Base-by-base conservation (phyloP, 2,797 vertebrate species). In the Squalus acanthias region DNA sequence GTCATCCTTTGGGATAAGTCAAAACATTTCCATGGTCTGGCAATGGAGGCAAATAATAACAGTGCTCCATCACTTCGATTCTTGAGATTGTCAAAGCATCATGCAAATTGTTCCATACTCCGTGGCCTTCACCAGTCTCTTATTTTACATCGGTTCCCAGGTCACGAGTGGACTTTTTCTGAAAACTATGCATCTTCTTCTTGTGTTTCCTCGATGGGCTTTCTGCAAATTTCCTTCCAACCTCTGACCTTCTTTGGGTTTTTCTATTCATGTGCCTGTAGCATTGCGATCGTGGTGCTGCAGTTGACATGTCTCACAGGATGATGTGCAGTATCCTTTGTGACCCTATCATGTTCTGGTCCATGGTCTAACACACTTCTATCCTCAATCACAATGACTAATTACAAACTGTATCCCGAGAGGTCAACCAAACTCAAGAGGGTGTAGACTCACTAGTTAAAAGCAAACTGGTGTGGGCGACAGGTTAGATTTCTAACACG, bases 41-140 rank as follows among this genome's bases (percentile, higher is more conserved):
- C 50, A 53, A 53, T 0, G 3, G 50, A 53, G 70, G 69, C 12
- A 70, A 95, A 74, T 95, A 57, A 74, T 95, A 95, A 17, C 2
- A 76, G 50, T 46, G 50, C 29, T 95, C 69, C 94, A 95, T 76
- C 94, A 95, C 94, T 95, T 74, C 33, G 29, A 57, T 76, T n/a
- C 94, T 76, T 29, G 15, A 50, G 72, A 76, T 76, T 74, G 70
- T 95, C 94, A 76, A 95, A 57, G 94, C 94, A 53, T 24, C 13
- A 1, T 60, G 46, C 46, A 74, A 74, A 74, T 76, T 76, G 69
- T n/a, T 46, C 65, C 17, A 39, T 20, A 20, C n/a, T 7, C 70
- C 72, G 70, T 17, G 24, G 69, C 69, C 60, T 57, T 60, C 50
- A 95, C 94, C 72, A n/a, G 67, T 70, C 39, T 69, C 67, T 57